phyloP scores from a whole-genome alignment of 2,797 vertebrate species.

The Eulemur coronatus region DNA sequence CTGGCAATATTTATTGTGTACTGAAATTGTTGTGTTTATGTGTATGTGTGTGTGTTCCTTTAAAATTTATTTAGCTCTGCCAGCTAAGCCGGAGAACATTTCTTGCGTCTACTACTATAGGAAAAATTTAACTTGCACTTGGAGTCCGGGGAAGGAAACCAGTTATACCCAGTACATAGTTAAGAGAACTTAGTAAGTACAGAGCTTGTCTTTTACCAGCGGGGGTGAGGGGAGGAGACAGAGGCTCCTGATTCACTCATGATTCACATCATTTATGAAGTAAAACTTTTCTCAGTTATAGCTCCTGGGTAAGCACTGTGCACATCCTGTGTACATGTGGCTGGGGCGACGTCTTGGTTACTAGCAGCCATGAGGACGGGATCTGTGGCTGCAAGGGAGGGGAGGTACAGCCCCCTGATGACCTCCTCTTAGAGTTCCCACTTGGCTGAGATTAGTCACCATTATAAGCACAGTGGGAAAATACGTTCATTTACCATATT shows the following conservation, averaged over 20 bases:
- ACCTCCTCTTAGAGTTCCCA: not conserved
- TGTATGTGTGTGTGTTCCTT: not conserved
- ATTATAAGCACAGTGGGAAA: not conserved
- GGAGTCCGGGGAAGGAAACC: constrained; percentile 63
- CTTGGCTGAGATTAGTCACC: not conserved
- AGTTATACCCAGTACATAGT: constrained; percentile 54
- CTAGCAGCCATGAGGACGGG: not conserved
- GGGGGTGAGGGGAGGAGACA: not conserved
- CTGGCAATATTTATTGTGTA: not conserved
- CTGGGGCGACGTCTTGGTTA: not conserved
- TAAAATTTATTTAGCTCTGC: constrained; percentile 75
- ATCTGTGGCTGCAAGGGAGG: not conserved
- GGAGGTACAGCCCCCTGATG: not conserved
- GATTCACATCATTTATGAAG: not conserved
- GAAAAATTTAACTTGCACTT: constrained; percentile 75
- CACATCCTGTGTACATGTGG: not conserved
- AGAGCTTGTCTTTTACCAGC: not conserved
- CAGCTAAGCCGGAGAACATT: constrained; percentile 82
- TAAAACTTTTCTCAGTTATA: not conserved
- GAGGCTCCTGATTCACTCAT: not conserved
- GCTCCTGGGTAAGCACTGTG: not conserved
- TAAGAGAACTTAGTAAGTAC: constrained; percentile 70
- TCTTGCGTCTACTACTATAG: constrained; percentile 75
- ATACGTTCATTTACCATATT: not conserved
- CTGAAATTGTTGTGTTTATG: not conserved